Conservation (phyloP, 2,888 invertebrate species). For the Lutraria lutraria region DNA sequence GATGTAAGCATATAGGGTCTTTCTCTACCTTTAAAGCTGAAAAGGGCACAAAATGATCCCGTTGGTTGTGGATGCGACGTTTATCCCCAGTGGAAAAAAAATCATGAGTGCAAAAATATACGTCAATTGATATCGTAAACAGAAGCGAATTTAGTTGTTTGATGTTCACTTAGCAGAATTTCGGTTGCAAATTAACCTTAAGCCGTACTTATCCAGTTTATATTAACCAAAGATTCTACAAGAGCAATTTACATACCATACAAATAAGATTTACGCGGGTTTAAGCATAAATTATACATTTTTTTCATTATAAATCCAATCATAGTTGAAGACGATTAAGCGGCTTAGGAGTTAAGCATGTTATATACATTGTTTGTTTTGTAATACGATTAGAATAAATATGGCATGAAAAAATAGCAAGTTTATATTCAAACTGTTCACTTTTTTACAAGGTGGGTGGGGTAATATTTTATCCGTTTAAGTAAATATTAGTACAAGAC, state of each 20-base stretch:
- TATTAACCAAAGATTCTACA: neutral
- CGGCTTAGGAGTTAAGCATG: neutral
- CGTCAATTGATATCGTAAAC: too few species aligned
- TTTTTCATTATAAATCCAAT: neutral
- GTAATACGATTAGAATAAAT: slow-evolving; percentile 9
- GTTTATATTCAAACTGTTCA: too few species aligned
- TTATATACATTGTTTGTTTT: neutral
- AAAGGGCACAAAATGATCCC: too few species aligned
- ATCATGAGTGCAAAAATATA: too few species aligned
- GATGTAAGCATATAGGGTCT: too few species aligned
- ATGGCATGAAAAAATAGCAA: neutral
- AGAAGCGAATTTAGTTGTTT: too few species aligned
- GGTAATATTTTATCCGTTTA: too few species aligned
- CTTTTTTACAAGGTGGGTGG: too few species aligned
- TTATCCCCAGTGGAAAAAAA: too few species aligned
- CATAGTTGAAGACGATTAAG: neutral
- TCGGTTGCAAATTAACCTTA: neutral
- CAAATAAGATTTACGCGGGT: neutral
- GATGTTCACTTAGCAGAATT: neutral
- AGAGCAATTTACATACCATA: neutral
- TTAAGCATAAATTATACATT: neutral
- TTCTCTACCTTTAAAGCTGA: too few species aligned
- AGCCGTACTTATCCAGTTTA: neutral
- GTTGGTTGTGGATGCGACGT: too few species aligned
- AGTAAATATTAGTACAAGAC: too few species aligned